Evolutionary conservation across 2,797 vertebrate genomes (phyloP).

Genomic region (Amblyopsis hoosieri): DNA sequence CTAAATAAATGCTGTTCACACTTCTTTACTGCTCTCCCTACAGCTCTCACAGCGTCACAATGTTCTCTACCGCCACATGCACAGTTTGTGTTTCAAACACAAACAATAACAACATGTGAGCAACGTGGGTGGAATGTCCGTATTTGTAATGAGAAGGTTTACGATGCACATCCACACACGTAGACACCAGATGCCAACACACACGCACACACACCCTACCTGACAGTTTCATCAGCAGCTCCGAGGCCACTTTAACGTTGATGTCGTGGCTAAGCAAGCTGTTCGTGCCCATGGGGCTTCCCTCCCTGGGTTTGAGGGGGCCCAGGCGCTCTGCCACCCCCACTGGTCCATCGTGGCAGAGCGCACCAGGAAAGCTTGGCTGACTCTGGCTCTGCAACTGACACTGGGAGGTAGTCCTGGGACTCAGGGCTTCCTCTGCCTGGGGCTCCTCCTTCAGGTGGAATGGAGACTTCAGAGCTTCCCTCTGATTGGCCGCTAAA

Average conservation of each 20-base stretch:
- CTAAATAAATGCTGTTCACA: no score
- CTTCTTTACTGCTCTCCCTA: no score
- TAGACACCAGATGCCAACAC: background rate
- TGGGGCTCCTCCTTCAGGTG: constrained; percentile 94
- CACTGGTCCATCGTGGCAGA: constrained; percentile 80
- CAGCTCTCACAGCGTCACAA: no score
- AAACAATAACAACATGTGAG: no score
- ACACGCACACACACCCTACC: constrained; percentile 71
- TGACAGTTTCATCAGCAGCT: constrained; percentile 98
- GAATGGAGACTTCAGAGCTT: constrained; percentile 89
- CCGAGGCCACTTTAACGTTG: constrained; percentile 93
- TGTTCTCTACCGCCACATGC: background rate
- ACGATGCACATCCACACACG: background rate
- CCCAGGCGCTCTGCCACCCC: constrained; percentile 65
- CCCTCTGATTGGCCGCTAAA: constrained; percentile 97
- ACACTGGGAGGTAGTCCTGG: constrained; percentile 72
- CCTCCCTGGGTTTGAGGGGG: constrained; percentile 82
- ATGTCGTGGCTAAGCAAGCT: constrained; percentile 89
- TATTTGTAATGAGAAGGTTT: background rate
- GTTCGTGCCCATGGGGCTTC: constrained; percentile 77
- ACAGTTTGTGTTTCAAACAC: no score
- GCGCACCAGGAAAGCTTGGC: constrained; percentile 73
- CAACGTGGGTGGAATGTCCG: background rate
- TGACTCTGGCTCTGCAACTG: constrained; percentile 64
- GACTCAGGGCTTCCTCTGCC: constrained; percentile 83